phyloP scores from a whole-genome alignment of 1,140 invertebrate species.

The Physella acuta region DNA sequence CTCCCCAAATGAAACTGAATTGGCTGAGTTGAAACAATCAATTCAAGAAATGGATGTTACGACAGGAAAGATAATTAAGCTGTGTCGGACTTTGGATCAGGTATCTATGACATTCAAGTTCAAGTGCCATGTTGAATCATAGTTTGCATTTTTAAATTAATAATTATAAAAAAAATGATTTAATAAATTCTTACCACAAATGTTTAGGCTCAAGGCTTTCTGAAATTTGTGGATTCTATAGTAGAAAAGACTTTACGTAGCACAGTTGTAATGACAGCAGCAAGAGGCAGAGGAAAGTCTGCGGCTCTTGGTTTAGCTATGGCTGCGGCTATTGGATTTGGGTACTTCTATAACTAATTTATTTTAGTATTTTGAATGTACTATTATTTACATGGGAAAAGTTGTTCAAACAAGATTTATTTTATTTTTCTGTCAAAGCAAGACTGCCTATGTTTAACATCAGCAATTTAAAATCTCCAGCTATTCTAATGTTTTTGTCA shows the following conservation, averaged over 20 bases:
- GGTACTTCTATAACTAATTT: conserved; percentile 36
- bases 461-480: conserved; percentile 65
- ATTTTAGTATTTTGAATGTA: not conserved
- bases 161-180: not conserved
- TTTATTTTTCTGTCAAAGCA: not conserved
- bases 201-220: conserved; percentile 76
- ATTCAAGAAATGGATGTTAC: conserved; percentile 79
- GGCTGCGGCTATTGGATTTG: conserved; percentile 65
- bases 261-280: conserved; percentile 93
- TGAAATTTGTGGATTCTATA: conserved; percentile 93
- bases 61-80: conserved; percentile 83
- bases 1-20: conserved; percentile 61
- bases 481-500: conserved; percentile 98
- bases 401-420: not conserved
- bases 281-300: conserved; percentile 96
- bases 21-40: conserved; percentile 74
- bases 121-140: too few relatives aligned
- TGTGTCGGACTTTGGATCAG: conserved; percentile 92
- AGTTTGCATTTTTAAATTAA: not conserved
- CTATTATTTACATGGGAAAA: not conserved
- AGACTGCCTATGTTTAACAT: too few relatives aligned
- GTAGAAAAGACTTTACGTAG: conserved; percentile 88
- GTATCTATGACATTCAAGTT: too few relatives aligned
- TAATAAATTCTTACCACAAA: not conserved
- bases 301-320: conserved; percentile 95